Evolutionary conservation across 2,797 vertebrate genomes (phyloP).

Genomic region (Gobio occitaniae): DNA sequence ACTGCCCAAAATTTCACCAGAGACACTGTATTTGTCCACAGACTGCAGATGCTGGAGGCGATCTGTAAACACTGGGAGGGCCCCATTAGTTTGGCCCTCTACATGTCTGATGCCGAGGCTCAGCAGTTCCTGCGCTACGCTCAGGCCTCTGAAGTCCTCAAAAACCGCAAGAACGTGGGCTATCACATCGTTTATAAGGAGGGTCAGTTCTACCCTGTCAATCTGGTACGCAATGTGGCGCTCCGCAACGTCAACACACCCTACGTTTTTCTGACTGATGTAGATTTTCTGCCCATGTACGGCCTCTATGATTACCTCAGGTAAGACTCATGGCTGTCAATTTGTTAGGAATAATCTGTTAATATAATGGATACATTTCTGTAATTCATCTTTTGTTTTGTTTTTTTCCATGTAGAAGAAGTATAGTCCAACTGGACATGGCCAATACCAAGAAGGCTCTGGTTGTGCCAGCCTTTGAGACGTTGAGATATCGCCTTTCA

Average conservation of each 20-base stretch:
- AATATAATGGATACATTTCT: not conserved
- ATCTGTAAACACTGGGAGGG: conserved; percentile 97
- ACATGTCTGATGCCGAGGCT: conserved; percentile 94
- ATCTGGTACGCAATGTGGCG: conserved; percentile 93
- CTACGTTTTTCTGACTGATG: conserved; percentile 92
- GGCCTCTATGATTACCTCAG: conserved; percentile 96
- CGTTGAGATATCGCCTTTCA: conserved; percentile 88
- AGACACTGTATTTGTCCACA: conserved; percentile 61
- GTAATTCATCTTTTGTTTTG: not conserved
- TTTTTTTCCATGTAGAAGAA: conserved; percentile 74
- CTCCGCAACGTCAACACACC: conserved; percentile 90
- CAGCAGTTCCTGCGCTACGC: conserved; percentile 94
- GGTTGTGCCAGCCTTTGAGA: conserved; percentile 96
- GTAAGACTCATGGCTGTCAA: conserved; percentile 67
- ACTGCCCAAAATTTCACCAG: not conserved
- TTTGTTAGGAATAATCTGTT: conserved; percentile 7
- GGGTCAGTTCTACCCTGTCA: conserved; percentile 94
- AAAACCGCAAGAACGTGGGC: conserved; percentile 88
- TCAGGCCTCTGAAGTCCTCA: conserved; percentile 90
- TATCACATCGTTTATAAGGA: conserved; percentile 97
- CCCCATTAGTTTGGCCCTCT: conserved; percentile 95
- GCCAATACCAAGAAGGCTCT: conserved; percentile 85
- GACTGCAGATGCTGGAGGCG: conserved; percentile 95
- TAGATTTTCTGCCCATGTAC: conserved; percentile 96
- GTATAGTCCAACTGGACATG: conserved; percentile 89